Evolutionary conservation across 2,797 vertebrate species (phyloP).

Genomic region (Pseudocheirus occidentalis): DNA sequence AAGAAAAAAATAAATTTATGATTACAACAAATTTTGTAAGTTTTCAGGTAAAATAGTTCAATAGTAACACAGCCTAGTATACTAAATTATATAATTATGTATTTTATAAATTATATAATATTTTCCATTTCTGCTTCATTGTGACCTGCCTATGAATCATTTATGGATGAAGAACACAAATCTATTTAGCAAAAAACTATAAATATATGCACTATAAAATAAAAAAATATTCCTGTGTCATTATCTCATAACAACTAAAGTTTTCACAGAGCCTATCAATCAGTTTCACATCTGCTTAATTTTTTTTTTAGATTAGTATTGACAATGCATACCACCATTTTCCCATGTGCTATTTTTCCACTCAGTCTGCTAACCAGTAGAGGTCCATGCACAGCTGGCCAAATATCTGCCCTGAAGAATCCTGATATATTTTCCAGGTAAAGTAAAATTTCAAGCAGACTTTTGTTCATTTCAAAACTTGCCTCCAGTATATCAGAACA

Average conservation of each 20-base stretch:
- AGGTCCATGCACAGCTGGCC: slow-evolving; percentile 50
- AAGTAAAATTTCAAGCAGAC: slow-evolving; percentile 29
- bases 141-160: slow-evolving; percentile 13
- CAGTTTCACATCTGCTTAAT: slow-evolving; percentile 35
- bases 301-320: slow-evolving; percentile 30
- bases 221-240: not conserved
- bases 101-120: not conserved
- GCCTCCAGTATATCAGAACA: slow-evolving; percentile 41
- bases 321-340: not conserved
- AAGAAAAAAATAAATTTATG: slow-evolving; percentile 38
- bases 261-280: slow-evolving; percentile 22
- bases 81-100: slow-evolving; percentile 23
- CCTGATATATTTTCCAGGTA: slow-evolving; percentile 51
- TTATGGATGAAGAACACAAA: slow-evolving; percentile 29
- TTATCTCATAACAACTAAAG: slow-evolving; percentile 22
- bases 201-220: not conserved
- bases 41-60: slow-evolving; percentile 36
- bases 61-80: slow-evolving; percentile 22
- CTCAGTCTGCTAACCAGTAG: slow-evolving; percentile 21
- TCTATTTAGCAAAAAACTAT: not conserved
- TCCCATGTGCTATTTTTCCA: not conserved
- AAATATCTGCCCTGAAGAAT: slow-evolving; percentile 61
- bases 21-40: slow-evolving; percentile 28
- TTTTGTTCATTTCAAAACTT: slow-evolving; percentile 66
- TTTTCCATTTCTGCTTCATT: not conserved